These are phyloP conservation scores for Leistus spinibarbis DNA, from an alignment of 2,888 invertebrate species.

Conservation along the genomic window DNA sequence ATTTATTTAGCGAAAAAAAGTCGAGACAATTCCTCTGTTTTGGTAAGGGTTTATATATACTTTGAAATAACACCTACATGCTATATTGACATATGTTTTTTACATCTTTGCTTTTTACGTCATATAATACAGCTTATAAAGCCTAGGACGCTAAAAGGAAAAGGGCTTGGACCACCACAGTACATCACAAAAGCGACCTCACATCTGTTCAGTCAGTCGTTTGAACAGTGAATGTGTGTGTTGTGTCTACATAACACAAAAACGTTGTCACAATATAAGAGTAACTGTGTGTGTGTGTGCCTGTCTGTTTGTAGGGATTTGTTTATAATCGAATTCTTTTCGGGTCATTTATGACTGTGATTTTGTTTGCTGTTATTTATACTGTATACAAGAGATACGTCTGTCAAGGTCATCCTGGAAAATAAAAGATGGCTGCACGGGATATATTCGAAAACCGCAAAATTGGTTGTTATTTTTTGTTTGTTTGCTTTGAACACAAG, in stretches of 20 bases:
- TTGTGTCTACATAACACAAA: no score
- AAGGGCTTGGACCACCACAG: conserved; percentile 17
- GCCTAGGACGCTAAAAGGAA: conserved; percentile 22
- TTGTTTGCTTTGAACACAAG: not conserved
- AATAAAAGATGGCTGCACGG: not conserved
- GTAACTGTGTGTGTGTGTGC: not conserved
- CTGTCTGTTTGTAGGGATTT: conserved; percentile 17
- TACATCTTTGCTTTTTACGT: conserved; percentile 21
- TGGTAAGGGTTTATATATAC: not conserved
- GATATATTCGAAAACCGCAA: not conserved
- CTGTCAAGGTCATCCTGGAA: not conserved
- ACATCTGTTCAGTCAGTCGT: conserved; percentile 1
- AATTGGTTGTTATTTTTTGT: not conserved
- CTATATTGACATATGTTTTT: conserved; percentile 32
- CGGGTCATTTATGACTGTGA: conserved; percentile 15
- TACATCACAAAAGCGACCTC: not conserved
- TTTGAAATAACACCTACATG: conserved; percentile 31
- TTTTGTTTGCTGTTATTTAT: not conserved
- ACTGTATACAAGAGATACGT: not conserved
- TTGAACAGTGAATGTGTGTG: not conserved
- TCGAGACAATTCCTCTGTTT: not conserved
- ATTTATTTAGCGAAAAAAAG: not conserved
- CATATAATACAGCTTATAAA: conserved; percentile 23
- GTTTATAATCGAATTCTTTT: conserved; percentile 23
- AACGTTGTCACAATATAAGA: not conserved